A percentile compares a stretch with the other conserved stretches of the same genome.
Evolutionary conservation across 2,888 invertebrate species (phyloP).

Genomic region (Timema cristinae): DNA sequence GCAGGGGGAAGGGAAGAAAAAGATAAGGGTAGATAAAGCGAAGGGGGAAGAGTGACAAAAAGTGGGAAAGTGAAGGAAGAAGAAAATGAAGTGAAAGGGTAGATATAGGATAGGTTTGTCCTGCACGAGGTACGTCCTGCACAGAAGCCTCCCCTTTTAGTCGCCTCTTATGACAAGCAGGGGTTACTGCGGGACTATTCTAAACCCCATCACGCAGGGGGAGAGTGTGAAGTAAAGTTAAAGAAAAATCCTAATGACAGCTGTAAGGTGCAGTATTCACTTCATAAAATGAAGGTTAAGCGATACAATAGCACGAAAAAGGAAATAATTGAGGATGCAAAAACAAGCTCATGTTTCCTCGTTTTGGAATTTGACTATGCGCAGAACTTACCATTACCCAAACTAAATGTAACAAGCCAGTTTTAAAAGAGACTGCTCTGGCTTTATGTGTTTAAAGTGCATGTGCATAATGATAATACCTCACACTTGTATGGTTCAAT

Average conservation of each 20-base stretch:
- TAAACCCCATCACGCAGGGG: too few relatives aligned
- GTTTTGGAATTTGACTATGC: slow-evolving; percentile 13
- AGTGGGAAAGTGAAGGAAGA: too few relatives aligned
- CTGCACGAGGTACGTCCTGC: too few relatives aligned
- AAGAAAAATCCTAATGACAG: neutral
- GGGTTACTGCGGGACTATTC: too few relatives aligned
- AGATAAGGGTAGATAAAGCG: too few relatives aligned
- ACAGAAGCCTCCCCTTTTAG: too few relatives aligned
- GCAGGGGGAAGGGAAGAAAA: too few relatives aligned
- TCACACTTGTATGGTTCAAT: neutral
- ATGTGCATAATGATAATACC: neutral
- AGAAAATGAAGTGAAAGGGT: too few relatives aligned
- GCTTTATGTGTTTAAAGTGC: slow-evolving; percentile 11
- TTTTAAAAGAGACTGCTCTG: slow-evolving; percentile 4
- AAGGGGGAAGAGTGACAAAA: too few relatives aligned
- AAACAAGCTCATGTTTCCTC: neutral
- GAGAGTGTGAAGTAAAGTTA: neutral
- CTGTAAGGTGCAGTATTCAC: slow-evolving; percentile 4
- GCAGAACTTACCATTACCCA: slow-evolving; percentile 2
- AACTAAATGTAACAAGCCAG: slow-evolving; percentile 15
- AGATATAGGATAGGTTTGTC: too few relatives aligned
- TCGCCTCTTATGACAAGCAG: too few relatives aligned
- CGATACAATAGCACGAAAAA: neutral
- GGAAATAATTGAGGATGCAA: neutral
- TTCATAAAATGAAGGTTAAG: neutral